Percentiles rank a stretch among this genome's conserved stretches.
Conservation (phyloP, 2,113 vertebrate species). For the Strigops habroptila region DNA sequence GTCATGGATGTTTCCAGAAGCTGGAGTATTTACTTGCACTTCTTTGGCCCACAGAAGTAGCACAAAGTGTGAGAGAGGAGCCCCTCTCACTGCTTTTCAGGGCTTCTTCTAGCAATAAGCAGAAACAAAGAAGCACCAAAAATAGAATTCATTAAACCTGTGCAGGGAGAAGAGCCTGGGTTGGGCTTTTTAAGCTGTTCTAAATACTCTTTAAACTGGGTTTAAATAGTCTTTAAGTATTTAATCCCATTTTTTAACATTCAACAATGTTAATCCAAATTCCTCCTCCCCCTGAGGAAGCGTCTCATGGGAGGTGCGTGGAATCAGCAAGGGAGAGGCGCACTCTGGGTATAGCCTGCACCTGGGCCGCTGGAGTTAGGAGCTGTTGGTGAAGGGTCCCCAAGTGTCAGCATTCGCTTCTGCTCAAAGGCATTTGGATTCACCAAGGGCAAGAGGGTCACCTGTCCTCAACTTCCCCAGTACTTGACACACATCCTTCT, state of each 20-base stretch:
- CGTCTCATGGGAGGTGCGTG: accelerated
- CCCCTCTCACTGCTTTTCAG: neutral
- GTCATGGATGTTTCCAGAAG: neutral
- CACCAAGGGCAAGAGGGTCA: neutral
- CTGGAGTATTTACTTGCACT: neutral
- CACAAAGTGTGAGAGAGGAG: neutral
- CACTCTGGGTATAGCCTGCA: neutral
- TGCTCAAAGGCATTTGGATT: neutral
- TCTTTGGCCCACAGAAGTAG: neutral
- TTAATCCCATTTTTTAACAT: neutral
- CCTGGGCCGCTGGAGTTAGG: accelerated
- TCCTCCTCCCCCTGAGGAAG: neutral
- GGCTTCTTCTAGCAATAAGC: neutral
- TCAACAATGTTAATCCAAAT: neutral
- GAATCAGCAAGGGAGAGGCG: neutral
- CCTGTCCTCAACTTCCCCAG: neutral
- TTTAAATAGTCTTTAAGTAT: neutral
- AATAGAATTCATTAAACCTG: neutral
- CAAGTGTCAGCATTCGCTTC: neutral
- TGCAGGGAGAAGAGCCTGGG: neutral
- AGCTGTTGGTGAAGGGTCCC: neutral
- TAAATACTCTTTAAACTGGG: neutral
- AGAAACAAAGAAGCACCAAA: neutral
- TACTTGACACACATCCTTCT: neutral
- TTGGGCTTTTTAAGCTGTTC: neutral